Percentiles rank a stretch among this genome's conserved stretches.
phyloP scores from a whole-genome alignment of 1,140 invertebrate genomes.

The Neoseiulus cucumeris region DNA sequence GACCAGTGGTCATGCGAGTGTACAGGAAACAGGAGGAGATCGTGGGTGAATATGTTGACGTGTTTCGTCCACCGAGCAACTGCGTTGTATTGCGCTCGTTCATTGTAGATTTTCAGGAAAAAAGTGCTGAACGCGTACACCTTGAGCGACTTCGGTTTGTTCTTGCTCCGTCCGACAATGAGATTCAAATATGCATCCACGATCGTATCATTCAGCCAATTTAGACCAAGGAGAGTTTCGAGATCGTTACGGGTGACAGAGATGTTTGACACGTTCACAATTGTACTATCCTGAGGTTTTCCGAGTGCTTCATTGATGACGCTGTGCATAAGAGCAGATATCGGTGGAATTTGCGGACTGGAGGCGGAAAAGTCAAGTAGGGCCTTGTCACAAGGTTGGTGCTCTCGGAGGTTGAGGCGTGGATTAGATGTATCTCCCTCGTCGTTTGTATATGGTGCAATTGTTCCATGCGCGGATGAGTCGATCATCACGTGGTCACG shows the following conservation, averaged over 20 bases:
- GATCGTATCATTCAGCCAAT: constrained; percentile 93
- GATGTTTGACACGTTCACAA: constrained; percentile 37
- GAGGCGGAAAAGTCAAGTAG: too few relatives aligned
- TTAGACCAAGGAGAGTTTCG: constrained; percentile 49
- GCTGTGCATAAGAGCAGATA: too few relatives aligned
- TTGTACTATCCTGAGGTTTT: constrained; percentile 28
- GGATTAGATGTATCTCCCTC: too few relatives aligned
- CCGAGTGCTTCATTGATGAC: too few relatives aligned
- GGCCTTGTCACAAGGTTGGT: too few relatives aligned
- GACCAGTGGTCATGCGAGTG: constrained; percentile 94
- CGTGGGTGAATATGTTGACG: constrained; percentile 63
- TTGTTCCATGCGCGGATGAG: too few relatives aligned
- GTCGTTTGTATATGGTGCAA: too few relatives aligned
- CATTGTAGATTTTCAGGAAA: too few relatives aligned
- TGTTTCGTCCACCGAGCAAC: constrained; percentile 72
- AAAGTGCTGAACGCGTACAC: constrained; percentile 80
- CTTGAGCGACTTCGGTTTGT: constrained; percentile 39
- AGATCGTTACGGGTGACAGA: constrained; percentile 47
- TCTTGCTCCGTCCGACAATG: constrained; percentile 46
- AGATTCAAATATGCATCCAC: too few relatives aligned
- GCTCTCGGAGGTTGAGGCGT: too few relatives aligned
- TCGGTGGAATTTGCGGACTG: too few relatives aligned
- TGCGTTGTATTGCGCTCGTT: constrained; percentile 59
- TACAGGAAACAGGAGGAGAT: constrained; percentile 67
- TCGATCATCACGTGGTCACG: too few relatives aligned